Evolutionary conservation across 2,888 invertebrate genomes (phyloP), one percentile per base, ranked within the genome.

Genomic region (Drosophila acutilabella): DNA sequence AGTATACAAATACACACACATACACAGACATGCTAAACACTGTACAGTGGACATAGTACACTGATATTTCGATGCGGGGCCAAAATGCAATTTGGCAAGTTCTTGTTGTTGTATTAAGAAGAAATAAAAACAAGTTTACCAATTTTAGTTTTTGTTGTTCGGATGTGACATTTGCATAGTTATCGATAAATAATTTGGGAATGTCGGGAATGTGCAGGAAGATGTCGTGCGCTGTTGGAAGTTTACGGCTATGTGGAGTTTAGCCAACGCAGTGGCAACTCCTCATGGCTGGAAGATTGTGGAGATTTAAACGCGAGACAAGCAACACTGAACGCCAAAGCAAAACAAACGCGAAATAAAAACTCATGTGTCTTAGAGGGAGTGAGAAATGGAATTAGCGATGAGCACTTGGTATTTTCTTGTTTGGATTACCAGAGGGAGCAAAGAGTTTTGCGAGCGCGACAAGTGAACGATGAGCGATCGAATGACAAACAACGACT

Each of bases 401-500:
- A 52, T 40, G 51, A 14, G 23, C 38, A 51, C 51, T 23, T 23
- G 20, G 13, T 23, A 16, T 16, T 3, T 23, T n/a, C 7, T 26
- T 23, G 10, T 18, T 18, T 11, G 42, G 18, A 16, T 10, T 6
- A 44, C 13, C 7, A 20, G 6, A 44, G 20, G 6, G 16, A 44
- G 36, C 36, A 11, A 4, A 36, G 33, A 18, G 23, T 7, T 44
- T 44, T 6, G 16, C 23, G 40, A 47, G 48, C 33, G 56, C 75
- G 81, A 79, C 85, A 75, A 84, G 85, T 84, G 83, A 75, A 67
- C 78, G 73, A 79, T 62, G 80, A 71, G 74, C 74, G 83, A 81
- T 86, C 74, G 71, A 80, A 72, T 83, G 81, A 86, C 87, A 84
- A 87, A 73, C 64, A 64, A 62, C 81, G 58, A 80, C 75, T 72